Conservation (phyloP, 1,140 invertebrate genomes). For the Meloidogyne hapla region DNA sequence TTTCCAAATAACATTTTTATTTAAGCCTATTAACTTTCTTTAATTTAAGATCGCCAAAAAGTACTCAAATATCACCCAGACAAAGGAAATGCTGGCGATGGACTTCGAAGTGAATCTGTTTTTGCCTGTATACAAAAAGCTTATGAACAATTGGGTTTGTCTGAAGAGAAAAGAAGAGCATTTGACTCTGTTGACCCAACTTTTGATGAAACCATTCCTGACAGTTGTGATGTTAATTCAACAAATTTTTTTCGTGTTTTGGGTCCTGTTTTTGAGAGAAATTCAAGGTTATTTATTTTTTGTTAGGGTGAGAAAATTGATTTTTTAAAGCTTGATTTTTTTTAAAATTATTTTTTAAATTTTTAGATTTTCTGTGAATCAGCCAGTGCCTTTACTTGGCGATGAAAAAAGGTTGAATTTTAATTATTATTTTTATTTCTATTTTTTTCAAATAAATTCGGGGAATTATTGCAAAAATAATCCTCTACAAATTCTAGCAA, state of each 20-base stretch:
- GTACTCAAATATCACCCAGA: constrained; percentile 95
- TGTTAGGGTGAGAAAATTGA: background rate
- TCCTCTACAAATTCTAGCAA: too few relatives aligned
- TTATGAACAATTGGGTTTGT: constrained; percentile 80
- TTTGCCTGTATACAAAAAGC: constrained; percentile 98
- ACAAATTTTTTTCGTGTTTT: constrained; percentile 79
- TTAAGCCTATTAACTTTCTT: background rate
- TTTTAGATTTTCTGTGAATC: constrained; percentile 82
- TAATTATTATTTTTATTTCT: too few relatives aligned
- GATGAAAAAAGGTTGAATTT: constrained; percentile 68
- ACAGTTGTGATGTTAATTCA: constrained; percentile 68
- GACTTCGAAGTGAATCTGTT: constrained; percentile 75
- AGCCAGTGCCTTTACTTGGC: constrained; percentile 81
- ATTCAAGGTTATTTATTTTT: constrained; percentile 67
- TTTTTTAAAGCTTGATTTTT: too few relatives aligned
- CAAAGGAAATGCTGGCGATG: constrained; percentile 73
- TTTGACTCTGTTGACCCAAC: constrained; percentile 91
- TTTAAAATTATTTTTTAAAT: constrained; percentile 9
- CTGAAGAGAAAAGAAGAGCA: constrained; percentile 76
- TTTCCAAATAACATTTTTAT: too few relatives aligned
- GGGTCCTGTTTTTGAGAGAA: constrained; percentile 78
- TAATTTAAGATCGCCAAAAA: constrained; percentile 73
- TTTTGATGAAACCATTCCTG: constrained; percentile 84
- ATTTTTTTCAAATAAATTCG: background rate
- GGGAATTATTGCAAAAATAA: too few relatives aligned